Evolutionary conservation across 2,113 vertebrate genomes (phyloP).

Genomic region (Oreochromis niloticus): DNA sequence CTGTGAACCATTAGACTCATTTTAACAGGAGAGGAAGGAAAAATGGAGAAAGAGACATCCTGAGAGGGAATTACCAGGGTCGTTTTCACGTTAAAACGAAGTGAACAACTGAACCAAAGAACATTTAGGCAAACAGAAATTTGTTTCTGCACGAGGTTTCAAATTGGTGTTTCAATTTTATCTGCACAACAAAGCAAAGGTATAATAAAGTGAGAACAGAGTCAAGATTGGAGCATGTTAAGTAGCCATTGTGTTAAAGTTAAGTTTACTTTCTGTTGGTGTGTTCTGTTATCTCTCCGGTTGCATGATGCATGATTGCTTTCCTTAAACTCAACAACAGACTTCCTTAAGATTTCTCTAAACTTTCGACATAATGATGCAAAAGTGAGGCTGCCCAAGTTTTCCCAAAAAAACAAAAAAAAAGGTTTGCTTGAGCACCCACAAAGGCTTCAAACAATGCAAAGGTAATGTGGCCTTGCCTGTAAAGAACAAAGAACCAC

Average conservation of each 20-base stretch:
- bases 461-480: not conserved
- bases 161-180: not conserved
- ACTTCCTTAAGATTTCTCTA: not conserved
- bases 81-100: not conserved
- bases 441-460: not conserved
- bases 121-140: not conserved
- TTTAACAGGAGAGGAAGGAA: not conserved
- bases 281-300: not conserved
- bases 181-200: not conserved
- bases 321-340: not conserved
- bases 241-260: not conserved
- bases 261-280: not conserved
- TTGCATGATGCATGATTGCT: not conserved
- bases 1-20: constrained; percentile 19
- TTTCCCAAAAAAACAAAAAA: not conserved
- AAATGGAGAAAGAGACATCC: constrained; percentile 11
- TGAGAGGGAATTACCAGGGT: not conserved
- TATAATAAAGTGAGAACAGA: not conserved
- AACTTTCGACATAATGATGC: not conserved
- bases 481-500: not conserved
- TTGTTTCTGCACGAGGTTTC: not conserved
- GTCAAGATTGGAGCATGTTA: not conserved
- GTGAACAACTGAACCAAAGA: not conserved
- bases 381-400: not conserved
- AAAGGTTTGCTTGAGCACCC: not conserved